phyloP scores from a whole-genome alignment of 1,140 invertebrate genomes.

The Musca vetustissima region DNA sequence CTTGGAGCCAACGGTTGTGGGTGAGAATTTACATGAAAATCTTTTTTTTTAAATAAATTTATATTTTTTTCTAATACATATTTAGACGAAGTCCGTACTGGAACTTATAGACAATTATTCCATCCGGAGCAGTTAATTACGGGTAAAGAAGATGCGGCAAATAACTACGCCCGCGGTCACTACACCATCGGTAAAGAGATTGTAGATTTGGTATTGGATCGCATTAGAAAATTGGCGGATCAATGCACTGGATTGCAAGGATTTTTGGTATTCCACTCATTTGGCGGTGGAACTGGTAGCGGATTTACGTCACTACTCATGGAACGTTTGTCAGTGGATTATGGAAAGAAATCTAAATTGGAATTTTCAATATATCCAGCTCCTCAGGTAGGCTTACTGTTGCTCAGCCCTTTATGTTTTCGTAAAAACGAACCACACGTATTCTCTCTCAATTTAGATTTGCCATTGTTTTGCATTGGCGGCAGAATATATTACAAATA shows the following conservation, averaged over 20 bases:
- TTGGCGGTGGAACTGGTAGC: conserved; percentile 62
- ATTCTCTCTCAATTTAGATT: too few species aligned
- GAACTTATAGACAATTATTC: conserved; percentile 82
- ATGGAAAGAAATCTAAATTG: conserved; percentile 86
- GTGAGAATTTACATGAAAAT: too few species aligned
- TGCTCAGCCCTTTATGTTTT: too few species aligned
- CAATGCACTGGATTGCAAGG: conserved; percentile 88
- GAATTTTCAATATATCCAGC: conserved; percentile 90
- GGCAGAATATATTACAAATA: too few species aligned
- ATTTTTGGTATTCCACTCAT: conserved; percentile 87
- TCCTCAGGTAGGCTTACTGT: too few species aligned
- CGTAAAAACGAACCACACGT: too few species aligned
- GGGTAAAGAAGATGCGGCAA: conserved; percentile 86
- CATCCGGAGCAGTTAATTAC: conserved; percentile 84
- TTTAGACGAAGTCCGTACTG: conserved; percentile 83
- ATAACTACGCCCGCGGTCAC: conserved; percentile 87
- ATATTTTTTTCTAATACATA: too few species aligned
- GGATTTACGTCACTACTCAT: conserved; percentile 77
- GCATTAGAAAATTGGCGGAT: conserved; percentile 79
- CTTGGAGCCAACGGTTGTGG: conserved; percentile 84
- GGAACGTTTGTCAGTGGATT: conserved; percentile 86
- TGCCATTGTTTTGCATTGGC: too few species aligned
- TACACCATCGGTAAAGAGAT: conserved; percentile 91
- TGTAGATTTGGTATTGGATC: conserved; percentile 77
- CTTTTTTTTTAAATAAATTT: too few species aligned